Evolutionary conservation across 2,888 invertebrate genomes (phyloP).

Genomic region (Spicauda simplicius): DNA sequence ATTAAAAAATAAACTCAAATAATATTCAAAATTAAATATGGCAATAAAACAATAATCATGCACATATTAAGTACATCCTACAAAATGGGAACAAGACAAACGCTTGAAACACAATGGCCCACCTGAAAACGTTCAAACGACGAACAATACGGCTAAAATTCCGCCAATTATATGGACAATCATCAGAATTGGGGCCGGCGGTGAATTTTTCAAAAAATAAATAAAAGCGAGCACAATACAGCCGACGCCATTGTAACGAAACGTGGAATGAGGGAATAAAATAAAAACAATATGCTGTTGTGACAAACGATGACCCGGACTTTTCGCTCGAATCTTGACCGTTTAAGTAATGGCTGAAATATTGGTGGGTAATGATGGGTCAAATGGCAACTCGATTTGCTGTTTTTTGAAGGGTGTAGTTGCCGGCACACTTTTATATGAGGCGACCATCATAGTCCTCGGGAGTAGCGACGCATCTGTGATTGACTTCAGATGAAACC

Average conservation of each 20-base stretch:
- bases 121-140: conserved; percentile 31
- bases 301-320: conserved; percentile 44
- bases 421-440: too few species aligned
- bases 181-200: conserved; percentile 64
- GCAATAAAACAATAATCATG: not conserved
- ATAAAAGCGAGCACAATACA: conserved; percentile 57
- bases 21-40: not conserved
- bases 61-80: not conserved
- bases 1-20: too few species aligned
- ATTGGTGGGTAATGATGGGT: not conserved
- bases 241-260: conserved; percentile 50
- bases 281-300: conserved; percentile 60
- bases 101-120: conserved; percentile 45
- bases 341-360: not conserved
- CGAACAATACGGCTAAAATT: conserved; percentile 71
- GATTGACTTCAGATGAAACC: too few species aligned
- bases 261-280: conserved; percentile 55
- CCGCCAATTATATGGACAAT: conserved; percentile 80
- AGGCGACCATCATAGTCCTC: too few species aligned
- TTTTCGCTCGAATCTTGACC: conserved; percentile 2
- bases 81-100: conserved; percentile 36
- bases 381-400: not conserved
- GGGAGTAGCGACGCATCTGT: too few species aligned
- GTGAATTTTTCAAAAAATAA: conserved; percentile 68
- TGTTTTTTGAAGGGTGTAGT: too few species aligned